Evolutionary conservation across 2,113 vertebrate genomes (phyloP).

Genomic region (Odobenus rosmarus): DNA sequence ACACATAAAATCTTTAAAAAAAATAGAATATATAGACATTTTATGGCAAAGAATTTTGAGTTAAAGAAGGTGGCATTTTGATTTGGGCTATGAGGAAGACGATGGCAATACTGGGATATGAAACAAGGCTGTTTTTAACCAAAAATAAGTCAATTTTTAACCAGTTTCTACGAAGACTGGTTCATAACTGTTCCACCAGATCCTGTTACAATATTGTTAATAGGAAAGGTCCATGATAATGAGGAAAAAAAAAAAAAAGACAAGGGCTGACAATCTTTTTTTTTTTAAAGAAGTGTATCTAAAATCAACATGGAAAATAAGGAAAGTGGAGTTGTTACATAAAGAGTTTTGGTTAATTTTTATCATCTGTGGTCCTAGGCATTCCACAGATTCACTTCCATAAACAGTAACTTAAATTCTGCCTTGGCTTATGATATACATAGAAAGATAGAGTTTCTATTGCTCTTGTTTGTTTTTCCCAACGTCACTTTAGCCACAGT

Average conservation of each 20-base stretch:
- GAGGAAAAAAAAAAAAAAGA: background rate
- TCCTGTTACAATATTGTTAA: background rate
- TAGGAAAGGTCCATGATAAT: background rate
- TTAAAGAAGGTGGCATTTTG: background rate
- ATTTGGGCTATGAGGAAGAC: background rate
- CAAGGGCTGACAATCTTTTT: background rate
- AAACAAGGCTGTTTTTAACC: background rate
- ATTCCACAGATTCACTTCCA: background rate
- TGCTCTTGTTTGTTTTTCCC: background rate
- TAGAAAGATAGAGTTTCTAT: background rate
- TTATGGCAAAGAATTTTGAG: background rate
- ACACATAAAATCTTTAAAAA: too few species aligned
- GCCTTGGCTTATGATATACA: background rate
- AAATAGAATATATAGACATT: background rate
- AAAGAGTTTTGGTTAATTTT: background rate
- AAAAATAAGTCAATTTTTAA: background rate
- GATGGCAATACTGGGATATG: background rate
- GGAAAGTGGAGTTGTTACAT: background rate
- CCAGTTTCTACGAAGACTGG: background rate
- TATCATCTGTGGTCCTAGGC: background rate
- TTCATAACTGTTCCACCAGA: background rate
- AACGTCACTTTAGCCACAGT: background rate
- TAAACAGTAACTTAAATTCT: background rate
- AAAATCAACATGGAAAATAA: conserved; percentile 4
- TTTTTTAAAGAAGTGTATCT: background rate